phyloP scores from a whole-genome alignment of 2,888 invertebrate genomes.

The Drosophila koepferae region DNA sequence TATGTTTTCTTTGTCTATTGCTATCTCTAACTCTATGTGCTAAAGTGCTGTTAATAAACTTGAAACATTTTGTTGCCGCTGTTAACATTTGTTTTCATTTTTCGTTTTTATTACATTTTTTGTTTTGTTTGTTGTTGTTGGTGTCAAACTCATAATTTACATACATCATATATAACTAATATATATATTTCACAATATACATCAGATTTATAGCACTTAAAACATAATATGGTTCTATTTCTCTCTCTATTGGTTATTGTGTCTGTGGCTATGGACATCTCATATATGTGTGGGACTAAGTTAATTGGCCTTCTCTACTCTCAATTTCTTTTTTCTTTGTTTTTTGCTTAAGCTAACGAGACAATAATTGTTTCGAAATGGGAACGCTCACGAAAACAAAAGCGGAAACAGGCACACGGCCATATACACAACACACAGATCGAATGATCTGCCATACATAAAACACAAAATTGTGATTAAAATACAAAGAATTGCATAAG shows the following conservation, averaged over 20 bases:
- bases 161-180: constrained; percentile 33
- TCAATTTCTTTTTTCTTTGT: background rate
- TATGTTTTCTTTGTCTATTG: constrained; percentile 22
- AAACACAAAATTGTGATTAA: constrained; percentile 11
- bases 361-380: constrained; percentile 4
- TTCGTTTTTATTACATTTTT: constrained; percentile 1
- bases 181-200: constrained; percentile 63
- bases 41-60: constrained; percentile 56
- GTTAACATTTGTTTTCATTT: constrained; percentile 48
- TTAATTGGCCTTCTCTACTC: constrained; percentile 15
- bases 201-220: constrained; percentile 45
- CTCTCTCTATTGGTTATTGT: background rate
- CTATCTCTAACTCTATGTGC: constrained; percentile 58
- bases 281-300: constrained; percentile 10
- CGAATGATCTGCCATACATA: background rate
- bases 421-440: constrained; percentile 32
- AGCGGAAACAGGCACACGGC: constrained; percentile 14
- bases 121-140: constrained; percentile 11
- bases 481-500: constrained; percentile 3
- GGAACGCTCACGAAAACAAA: background rate
- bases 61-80: constrained; percentile 67
- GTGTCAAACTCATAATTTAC: constrained; percentile 34
- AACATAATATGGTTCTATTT: constrained; percentile 20
- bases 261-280: background rate
- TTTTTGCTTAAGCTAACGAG: constrained; percentile 8